phyloP scores from a whole-genome alignment of 2,888 invertebrate genomes.

The Tipula helvola region DNA sequence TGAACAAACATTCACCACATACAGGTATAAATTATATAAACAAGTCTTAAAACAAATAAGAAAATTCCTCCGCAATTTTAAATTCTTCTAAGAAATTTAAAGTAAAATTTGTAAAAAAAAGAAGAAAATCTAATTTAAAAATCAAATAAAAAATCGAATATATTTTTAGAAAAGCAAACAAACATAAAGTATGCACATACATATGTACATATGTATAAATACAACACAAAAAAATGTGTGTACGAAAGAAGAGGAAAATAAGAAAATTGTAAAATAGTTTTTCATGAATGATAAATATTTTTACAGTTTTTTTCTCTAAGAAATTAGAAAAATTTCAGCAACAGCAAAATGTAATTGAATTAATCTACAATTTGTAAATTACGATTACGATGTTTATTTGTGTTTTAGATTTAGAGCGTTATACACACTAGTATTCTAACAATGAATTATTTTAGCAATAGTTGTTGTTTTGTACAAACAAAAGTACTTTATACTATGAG shows the following conservation, averaged over 20 bases:
- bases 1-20: not conserved
- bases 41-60: not conserved
- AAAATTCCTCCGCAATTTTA: not conserved
- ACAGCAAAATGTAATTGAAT: not conserved
- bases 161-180: not conserved
- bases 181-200: not conserved
- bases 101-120: not conserved
- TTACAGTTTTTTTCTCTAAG: not conserved
- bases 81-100: not conserved
- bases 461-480: not conserved
- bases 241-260: not conserved
- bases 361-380: not conserved
- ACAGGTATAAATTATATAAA: not conserved
- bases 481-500: too few relatives aligned
- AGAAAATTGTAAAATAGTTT: conserved; percentile 4
- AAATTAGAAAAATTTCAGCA: not conserved
- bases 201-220: not conserved
- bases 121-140: not conserved
- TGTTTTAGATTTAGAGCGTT: not conserved
- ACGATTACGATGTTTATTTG: not conserved
- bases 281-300: not conserved
- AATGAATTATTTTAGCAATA: not conserved
- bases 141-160: not conserved
- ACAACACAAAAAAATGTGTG: too few relatives aligned
- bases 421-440: not conserved